Conservation (phyloP, 2,113 vertebrate genomes). For the Mohoua ochrocephala region DNA sequence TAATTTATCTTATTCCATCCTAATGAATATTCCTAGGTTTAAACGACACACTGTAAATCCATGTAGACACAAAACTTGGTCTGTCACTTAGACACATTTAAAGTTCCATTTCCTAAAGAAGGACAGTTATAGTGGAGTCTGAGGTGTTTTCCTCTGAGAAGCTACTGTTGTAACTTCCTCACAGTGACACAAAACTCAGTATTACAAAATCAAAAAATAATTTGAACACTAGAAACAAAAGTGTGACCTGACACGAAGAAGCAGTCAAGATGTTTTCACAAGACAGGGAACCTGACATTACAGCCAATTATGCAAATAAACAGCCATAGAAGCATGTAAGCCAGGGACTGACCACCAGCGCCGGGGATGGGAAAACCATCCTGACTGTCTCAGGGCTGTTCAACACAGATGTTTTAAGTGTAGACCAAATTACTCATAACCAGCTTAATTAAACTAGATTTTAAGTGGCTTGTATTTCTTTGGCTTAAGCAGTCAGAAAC, state of each 20-base stretch:
- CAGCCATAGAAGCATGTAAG: not conserved
- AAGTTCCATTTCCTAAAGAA: not conserved
- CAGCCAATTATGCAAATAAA: not conserved
- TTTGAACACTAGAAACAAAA: not conserved
- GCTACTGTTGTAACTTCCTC: not conserved
- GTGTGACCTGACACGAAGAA: not conserved
- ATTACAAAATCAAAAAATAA: not conserved
- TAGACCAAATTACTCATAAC: not conserved
- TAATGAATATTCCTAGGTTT: not conserved
- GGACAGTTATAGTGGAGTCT: not conserved
- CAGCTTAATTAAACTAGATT: not conserved
- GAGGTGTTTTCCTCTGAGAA: not conserved
- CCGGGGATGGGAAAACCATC: not conserved
- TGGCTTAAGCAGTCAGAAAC: not conserved
- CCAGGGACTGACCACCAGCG: not conserved
- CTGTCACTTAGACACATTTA: not conserved
- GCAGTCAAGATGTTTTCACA: not conserved
- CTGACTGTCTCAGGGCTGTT: not conserved
- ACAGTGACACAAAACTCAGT: not conserved
- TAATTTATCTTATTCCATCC: not conserved
- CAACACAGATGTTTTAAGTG: not conserved
- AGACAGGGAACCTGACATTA: not conserved
- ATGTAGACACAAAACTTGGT: not conserved
- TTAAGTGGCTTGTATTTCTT: not conserved
- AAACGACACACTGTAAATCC: not conserved